These are phyloP conservation scores for Tromatobia lineatoria DNA, from an alignment of 2,888 invertebrate genomes.

Conservation along the genomic window DNA sequence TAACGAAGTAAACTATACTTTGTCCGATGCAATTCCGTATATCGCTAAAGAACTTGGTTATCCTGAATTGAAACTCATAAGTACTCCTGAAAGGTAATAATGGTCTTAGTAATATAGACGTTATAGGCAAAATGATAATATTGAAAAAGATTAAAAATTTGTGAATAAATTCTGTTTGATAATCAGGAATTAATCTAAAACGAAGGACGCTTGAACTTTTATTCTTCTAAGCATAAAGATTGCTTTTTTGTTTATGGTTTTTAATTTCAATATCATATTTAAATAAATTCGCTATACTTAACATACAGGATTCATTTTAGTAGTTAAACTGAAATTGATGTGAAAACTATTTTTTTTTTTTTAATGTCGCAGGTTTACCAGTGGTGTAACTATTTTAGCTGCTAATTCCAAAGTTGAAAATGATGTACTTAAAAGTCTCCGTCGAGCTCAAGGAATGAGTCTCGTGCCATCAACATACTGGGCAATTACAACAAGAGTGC, in stretches of 20 bases:
- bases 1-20: slow-evolving; percentile 68
- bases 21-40: slow-evolving; percentile 71
- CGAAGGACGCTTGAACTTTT: too few species aligned
- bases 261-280: too few species aligned
- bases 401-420: slow-evolving; percentile 46
- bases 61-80: slow-evolving; percentile 64
- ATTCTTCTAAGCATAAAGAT: too few species aligned
- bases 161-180: too few species aligned
- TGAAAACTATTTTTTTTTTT: neutral
- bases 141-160: neutral
- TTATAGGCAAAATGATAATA: neutral
- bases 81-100: slow-evolving; percentile 74
- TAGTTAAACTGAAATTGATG: too few species aligned
- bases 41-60: slow-evolving; percentile 73
- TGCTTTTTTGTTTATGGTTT: too few species aligned
- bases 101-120: neutral
- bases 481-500: slow-evolving; percentile 70
- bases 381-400: slow-evolving; percentile 74
- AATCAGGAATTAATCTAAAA: too few species aligned
- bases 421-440: slow-evolving; percentile 60
- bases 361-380: slow-evolving; percentile 71
- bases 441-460: slow-evolving; percentile 44
- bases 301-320: too few species aligned
- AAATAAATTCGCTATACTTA: too few species aligned
- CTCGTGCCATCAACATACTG: slow-evolving; percentile 72